These are phyloP conservation scores for Sylvia borin DNA, from an alignment of 2,797 vertebrate genomes.

Conservation along the genomic window DNA sequence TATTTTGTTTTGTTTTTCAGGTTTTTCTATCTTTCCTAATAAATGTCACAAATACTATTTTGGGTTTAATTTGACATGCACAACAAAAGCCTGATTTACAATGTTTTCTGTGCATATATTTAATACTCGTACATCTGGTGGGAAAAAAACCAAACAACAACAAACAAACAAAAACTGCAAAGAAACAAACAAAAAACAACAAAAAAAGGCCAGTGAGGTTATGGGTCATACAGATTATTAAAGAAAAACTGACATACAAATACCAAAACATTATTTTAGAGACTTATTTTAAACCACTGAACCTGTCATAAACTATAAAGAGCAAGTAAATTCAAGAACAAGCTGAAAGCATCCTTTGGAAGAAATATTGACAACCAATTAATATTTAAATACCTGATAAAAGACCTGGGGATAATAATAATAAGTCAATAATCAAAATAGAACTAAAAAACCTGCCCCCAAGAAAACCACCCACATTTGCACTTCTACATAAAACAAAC, in stretches of 20 bases:
- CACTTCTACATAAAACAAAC: neutral
- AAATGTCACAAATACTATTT: neutral
- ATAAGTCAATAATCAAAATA: neutral
- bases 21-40: neutral
- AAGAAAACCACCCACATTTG: accelerated
- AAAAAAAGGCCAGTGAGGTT: neutral
- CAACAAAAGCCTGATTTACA: neutral
- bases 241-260: neutral
- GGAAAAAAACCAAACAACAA: neutral
- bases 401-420: accelerated
- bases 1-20: neutral
- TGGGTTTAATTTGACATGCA: neutral
- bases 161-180: no score
- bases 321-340: neutral
- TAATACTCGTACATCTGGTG: neutral
- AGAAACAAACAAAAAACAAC: no score
- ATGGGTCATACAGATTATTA: neutral
- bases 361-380: neutral
- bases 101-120: neutral
- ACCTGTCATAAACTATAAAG: neutral
- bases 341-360: neutral
- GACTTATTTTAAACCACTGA: neutral
- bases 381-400: neutral
- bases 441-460: accelerated
- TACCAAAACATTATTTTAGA: neutral